phyloP scores from a whole-genome alignment of 2,888 invertebrate genomes.

The Chorisops tibialis region DNA sequence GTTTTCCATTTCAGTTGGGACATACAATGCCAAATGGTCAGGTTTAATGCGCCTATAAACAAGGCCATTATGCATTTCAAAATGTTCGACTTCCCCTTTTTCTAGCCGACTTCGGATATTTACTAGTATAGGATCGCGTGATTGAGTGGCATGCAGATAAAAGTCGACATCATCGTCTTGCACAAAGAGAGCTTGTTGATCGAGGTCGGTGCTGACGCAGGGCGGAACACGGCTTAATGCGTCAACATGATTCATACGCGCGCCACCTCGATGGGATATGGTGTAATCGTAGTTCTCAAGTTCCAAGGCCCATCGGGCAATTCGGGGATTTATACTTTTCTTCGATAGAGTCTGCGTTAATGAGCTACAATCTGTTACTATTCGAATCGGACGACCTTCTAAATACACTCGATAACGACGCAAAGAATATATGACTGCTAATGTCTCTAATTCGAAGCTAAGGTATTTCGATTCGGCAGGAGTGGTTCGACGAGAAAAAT shows the following conservation, averaged over 20 bases:
- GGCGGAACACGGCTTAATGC: constrained; percentile 35
- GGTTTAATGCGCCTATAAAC: not conserved
- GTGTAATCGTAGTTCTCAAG: constrained; percentile 30
- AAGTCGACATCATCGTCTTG: too few species aligned
- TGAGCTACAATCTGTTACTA: constrained; percentile 39
- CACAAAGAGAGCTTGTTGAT: too few species aligned
- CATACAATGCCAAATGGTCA: not conserved
- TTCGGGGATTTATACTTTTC: constrained; percentile 35
- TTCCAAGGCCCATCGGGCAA: constrained; percentile 27
- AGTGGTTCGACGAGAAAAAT: too few species aligned
- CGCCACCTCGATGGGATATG: constrained; percentile 30
- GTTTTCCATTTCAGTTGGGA: not conserved
- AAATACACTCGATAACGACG: constrained; percentile 38
- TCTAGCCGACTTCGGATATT: not conserved
- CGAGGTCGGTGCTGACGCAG: too few species aligned
- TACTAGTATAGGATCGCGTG: not conserved
- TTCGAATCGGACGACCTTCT: constrained; percentile 36
- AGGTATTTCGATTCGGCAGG: constrained; percentile 40
- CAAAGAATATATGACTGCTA: constrained; percentile 38
- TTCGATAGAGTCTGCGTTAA: constrained; percentile 31
- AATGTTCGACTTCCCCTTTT: not conserved
- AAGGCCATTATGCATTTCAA: not conserved
- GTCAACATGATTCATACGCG: constrained; percentile 39
- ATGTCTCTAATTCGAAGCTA: constrained; percentile 41
- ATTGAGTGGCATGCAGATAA: not conserved